Percentiles rank a stretch among this genome's conserved stretches.
phyloP scores from a whole-genome alignment of 1,140 invertebrate genomes.

The Chironomus tepperi region DNA sequence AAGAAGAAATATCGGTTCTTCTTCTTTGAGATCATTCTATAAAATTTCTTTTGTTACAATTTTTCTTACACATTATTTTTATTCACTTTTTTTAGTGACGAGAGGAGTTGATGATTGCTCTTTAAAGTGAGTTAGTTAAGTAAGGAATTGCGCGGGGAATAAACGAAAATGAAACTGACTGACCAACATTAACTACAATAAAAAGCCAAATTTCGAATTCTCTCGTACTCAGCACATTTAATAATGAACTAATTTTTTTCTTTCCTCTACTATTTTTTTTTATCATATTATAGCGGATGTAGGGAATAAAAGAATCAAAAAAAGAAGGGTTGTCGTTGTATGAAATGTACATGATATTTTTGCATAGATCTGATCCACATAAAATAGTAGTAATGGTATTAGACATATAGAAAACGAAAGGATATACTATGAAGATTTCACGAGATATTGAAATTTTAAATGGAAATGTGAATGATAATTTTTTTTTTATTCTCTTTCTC shows the following conservation, averaged over 20 bases:
- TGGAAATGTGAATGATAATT: neutral
- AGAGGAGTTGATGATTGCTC: too few species aligned
- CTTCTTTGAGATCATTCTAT: neutral
- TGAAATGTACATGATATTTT: too few species aligned
- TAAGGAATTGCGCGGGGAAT: too few species aligned
- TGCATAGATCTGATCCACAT: too few species aligned
- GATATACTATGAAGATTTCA: neutral
- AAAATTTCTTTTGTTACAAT: constrained; percentile 2
- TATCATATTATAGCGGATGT: neutral
- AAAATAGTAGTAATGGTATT: too few species aligned
- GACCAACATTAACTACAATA: neutral
- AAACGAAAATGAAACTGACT: too few species aligned
- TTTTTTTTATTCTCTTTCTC: neutral
- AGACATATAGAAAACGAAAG: neutral
- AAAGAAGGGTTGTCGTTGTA: neutral
- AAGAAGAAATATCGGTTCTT: neutral
- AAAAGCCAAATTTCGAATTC: neutral
- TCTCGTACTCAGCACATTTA: neutral
- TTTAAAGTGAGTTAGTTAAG: too few species aligned
- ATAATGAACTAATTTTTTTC: constrained; percentile 9
- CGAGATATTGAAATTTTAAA: constrained; percentile 5
- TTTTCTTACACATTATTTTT: neutral
- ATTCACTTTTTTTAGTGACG: neutral
- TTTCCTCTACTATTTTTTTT: neutral
- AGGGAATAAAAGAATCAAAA: neutral